Evolutionary conservation across 2,113 vertebrate genomes (phyloP).

Genomic region (Triplophysa rosa): DNA sequence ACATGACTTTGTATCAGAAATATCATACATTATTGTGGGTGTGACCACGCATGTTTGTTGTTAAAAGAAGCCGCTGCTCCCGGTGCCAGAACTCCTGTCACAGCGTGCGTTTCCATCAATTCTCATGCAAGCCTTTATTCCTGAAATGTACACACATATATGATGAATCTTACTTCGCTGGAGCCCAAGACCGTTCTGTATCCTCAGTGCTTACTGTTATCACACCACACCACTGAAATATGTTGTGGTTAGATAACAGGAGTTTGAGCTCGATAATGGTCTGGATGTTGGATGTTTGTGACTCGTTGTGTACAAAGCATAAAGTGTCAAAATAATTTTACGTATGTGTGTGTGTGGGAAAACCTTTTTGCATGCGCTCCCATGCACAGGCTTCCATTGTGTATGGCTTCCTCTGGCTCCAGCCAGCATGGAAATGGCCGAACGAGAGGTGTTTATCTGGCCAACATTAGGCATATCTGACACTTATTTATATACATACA

Average conservation of each 20-base stretch:
- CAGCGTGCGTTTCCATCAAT: conserved; percentile 56
- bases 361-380: conserved; percentile 48
- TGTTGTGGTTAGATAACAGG: background rate
- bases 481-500: conserved; percentile 50
- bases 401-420: conserved; percentile 54
- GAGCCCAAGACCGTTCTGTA: background rate
- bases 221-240: background rate
- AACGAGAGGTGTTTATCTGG: conserved; percentile 53
- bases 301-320: background rate
- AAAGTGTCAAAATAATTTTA: conserved; percentile 30
- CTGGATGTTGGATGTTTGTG: conserved; percentile 1
- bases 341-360: conserved; percentile 53
- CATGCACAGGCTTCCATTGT: conserved; percentile 58
- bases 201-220: background rate
- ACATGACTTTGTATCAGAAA: conserved; percentile 26
- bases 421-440: conserved; percentile 49
- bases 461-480: conserved; percentile 49
- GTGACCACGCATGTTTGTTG: conserved; percentile 32
- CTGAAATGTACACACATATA: conserved; percentile 44
- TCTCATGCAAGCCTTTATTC: conserved; percentile 51
- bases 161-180: conserved; percentile 5
- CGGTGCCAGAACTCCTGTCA: conserved; percentile 46
- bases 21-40: conserved; percentile 35
- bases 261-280: background rate
- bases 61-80: conserved; percentile 48